phyloP scores from a whole-genome alignment of 2,888 invertebrate species.

The Ecliptopera silaceata region DNA sequence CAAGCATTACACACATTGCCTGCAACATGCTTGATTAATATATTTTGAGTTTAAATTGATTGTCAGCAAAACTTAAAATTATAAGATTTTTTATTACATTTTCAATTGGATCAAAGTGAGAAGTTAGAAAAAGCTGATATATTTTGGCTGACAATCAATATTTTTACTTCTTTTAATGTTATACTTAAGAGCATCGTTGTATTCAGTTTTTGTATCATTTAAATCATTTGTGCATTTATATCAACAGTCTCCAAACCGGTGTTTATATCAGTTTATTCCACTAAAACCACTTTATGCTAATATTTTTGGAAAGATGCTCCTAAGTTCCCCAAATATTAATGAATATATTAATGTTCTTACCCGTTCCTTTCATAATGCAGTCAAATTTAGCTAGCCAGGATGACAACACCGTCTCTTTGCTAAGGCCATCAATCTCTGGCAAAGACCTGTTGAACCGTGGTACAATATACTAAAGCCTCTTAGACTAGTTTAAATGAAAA shows the following conservation, averaged over 20 bases:
- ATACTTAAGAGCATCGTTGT: conserved; percentile 23
- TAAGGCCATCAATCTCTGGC: conserved; percentile 99
- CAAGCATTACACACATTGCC: conserved; percentile 57
- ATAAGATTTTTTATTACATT: too few species aligned
- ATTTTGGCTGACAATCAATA: conserved; percentile 26
- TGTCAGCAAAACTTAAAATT: conserved; percentile 31
- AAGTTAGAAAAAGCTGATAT: not conserved
- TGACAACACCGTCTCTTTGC: conserved; percentile 98
- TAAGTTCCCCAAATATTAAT: conserved; percentile 1
- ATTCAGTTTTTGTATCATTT: not conserved
- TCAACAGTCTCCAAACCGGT: not conserved
- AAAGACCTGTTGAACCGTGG: conserved; percentile 86
- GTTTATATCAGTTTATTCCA: not conserved
- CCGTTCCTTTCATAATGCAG: conserved; percentile 96
- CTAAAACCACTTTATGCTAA: not conserved
- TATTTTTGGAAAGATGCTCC: conserved; percentile 10
- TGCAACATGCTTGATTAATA: conserved; percentile 52
- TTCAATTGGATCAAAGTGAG: too few species aligned
- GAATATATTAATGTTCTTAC: conserved; percentile 53
- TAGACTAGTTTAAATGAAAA: too few species aligned
- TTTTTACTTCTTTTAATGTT: not conserved
- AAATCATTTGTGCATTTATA: not conserved
- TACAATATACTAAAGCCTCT: not conserved
- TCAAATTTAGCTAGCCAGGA: conserved; percentile 99
- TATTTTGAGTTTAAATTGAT: conserved; percentile 30